These are phyloP conservation scores for Platanista minor DNA, from an alignment of 2,113 vertebrate species.

Conservation along the genomic window DNA sequence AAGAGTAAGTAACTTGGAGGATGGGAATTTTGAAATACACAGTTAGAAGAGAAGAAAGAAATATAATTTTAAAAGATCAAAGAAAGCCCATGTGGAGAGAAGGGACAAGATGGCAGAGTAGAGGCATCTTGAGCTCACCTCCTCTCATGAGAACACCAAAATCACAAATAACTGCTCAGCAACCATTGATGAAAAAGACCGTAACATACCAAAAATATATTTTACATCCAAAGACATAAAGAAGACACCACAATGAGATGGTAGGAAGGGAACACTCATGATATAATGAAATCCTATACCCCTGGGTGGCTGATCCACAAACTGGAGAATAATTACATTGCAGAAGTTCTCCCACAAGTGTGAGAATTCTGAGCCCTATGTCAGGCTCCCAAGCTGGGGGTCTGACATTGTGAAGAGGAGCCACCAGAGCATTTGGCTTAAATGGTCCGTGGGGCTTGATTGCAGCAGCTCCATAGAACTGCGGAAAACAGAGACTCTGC, in stretches of 20 bases:
- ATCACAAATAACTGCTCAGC: not conserved
- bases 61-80: too few relatives aligned
- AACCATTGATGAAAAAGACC: not conserved
- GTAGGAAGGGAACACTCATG: not conserved
- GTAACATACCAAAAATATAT: not conserved
- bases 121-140: not conserved
- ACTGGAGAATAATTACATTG: not conserved
- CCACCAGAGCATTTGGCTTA: not conserved
- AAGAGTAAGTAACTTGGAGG: too few relatives aligned
- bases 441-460: not conserved
- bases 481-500: not conserved
- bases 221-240: not conserved
- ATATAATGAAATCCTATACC: not conserved
- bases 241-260: not conserved
- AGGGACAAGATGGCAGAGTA: not conserved
- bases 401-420: not conserved
- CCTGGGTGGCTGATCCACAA: not conserved
- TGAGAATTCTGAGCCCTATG: not conserved
- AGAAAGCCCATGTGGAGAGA: too few relatives aligned
- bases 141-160: not conserved
- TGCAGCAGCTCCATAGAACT: not conserved
- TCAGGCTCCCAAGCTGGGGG: not conserved
- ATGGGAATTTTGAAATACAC: too few relatives aligned
- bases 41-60: too few relatives aligned
- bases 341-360: not conserved